Evolutionary conservation across 1,140 invertebrate genomes (phyloP).

Genomic region (Meloidogyne exigua): DNA sequence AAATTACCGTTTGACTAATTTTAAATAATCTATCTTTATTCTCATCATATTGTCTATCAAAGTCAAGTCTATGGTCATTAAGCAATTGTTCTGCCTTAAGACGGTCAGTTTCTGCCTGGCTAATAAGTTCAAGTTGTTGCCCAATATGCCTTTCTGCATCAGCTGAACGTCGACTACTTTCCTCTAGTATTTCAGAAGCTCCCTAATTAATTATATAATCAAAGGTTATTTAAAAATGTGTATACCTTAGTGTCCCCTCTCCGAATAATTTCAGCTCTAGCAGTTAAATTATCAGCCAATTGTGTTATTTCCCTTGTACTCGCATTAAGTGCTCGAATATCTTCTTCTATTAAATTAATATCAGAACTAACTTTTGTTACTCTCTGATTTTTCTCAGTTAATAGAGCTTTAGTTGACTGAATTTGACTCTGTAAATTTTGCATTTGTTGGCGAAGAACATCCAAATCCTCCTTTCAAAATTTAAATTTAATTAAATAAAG

Average conservation of each 20-base stretch:
- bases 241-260: conserved; percentile 54
- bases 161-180: conserved; percentile 44
- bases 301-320: conserved; percentile 37
- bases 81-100: conserved; percentile 51
- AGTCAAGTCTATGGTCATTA: conserved; percentile 55
- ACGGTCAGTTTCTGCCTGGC: conserved; percentile 42
- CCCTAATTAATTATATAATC: conserved; percentile 41
- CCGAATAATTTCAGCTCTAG: conserved; percentile 53
- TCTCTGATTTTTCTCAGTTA: conserved; percentile 44
- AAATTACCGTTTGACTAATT: conserved; percentile 35
- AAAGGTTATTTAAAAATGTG: neutral
- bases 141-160: conserved; percentile 39
- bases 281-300: conserved; percentile 49
- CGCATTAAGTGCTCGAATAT: conserved; percentile 47
- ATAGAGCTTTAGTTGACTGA: conserved; percentile 32
- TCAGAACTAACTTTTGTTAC: conserved; percentile 50
- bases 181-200: conserved; percentile 60
- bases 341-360: conserved; percentile 50
- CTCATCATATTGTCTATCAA: conserved; percentile 58
- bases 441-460: conserved; percentile 40
- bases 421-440: conserved; percentile 43
- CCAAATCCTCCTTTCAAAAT: conserved; percentile 50
- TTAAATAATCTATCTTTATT: conserved; percentile 53
- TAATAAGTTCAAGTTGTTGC: conserved; percentile 36
- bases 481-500: neutral